Percentiles rank a stretch among this genome's conserved stretches.
Evolutionary conservation across 2,888 invertebrate genomes (phyloP).

Genomic region (Parascotia fuliginaria): DNA sequence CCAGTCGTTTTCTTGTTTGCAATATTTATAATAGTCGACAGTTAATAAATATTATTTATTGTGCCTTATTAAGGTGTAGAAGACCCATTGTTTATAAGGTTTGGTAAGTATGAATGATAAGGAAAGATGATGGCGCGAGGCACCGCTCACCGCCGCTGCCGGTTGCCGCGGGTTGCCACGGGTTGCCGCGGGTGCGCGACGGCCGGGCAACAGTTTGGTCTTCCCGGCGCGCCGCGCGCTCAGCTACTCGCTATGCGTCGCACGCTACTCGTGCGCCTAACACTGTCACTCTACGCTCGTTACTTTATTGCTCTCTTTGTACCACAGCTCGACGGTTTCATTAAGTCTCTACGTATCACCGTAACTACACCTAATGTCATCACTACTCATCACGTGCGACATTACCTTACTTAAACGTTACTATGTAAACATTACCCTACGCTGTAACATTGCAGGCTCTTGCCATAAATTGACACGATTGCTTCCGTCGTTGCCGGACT

Average conservation of each 20-base stretch:
- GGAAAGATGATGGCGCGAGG: constrained; percentile 3
- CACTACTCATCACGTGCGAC: constrained; percentile 61
- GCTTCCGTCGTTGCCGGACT: constrained; percentile 65
- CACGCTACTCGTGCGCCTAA: constrained; percentile 71
- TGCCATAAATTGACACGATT: constrained; percentile 78
- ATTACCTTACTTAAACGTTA: constrained; percentile 62
- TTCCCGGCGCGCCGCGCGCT: constrained; percentile 55
- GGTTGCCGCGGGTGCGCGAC: constrained; percentile 25
- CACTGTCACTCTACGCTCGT: constrained; percentile 64
- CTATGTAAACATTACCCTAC: constrained; percentile 69
- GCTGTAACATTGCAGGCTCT: constrained; percentile 72
- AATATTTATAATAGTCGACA: no score
- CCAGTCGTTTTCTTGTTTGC: no score
- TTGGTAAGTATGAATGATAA: no score
- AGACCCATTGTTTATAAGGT: no score
- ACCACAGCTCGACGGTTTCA: constrained; percentile 84
- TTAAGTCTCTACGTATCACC: constrained; percentile 84
- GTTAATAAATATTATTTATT: no score
- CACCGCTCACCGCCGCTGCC: background rate
- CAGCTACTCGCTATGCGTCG: constrained; percentile 58
- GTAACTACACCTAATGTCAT: constrained; percentile 73
- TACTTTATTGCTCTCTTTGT: constrained; percentile 82
- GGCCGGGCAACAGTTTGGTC: constrained; percentile 67
- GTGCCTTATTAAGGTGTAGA: no score
- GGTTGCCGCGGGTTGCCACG: no score